These are phyloP conservation scores for Stenichneumon culpator DNA, from an alignment of 2,888 invertebrate species.

Conservation along the genomic window DNA sequence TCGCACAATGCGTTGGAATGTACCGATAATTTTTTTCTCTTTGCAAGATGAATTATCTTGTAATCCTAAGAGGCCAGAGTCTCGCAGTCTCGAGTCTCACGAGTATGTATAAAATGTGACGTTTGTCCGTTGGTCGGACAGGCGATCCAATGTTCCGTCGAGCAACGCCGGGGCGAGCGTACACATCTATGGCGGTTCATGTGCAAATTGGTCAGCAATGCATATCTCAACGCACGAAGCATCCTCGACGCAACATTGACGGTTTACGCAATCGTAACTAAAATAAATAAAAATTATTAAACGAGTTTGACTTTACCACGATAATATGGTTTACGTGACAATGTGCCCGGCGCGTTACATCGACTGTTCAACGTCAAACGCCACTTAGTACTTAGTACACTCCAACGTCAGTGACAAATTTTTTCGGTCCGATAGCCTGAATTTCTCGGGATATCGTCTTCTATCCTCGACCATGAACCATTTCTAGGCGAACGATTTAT, in stretches of 20 bases:
- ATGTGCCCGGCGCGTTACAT: conserved; percentile 14
- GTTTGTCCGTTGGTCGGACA: conserved; percentile 17
- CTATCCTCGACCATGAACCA: background rate
- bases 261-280: conserved; percentile 37
- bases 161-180: conserved; percentile 6
- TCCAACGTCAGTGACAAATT: conserved; percentile 7
- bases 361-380: conserved; percentile 10
- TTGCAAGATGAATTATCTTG: background rate
- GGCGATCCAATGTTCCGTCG: background rate
- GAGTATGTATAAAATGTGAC: conserved; percentile 33
- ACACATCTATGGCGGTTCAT: conserved; percentile 34
- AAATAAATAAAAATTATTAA: conserved; percentile 54
- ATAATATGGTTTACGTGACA: conserved; percentile 26
- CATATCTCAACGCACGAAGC: conserved; percentile 27
- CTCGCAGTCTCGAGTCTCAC: background rate
- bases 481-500: conserved; percentile 6
- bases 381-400: background rate
- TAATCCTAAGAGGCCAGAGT: background rate
- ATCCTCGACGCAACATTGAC: conserved; percentile 23
- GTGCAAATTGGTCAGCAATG: conserved; percentile 59
- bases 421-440: conserved; percentile 3
- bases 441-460: background rate
- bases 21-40: background rate
- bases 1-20: background rate
- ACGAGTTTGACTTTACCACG: conserved; percentile 41